Conservation (phyloP, 2,888 invertebrate genomes). For the Pelosia muscerda region DNA sequence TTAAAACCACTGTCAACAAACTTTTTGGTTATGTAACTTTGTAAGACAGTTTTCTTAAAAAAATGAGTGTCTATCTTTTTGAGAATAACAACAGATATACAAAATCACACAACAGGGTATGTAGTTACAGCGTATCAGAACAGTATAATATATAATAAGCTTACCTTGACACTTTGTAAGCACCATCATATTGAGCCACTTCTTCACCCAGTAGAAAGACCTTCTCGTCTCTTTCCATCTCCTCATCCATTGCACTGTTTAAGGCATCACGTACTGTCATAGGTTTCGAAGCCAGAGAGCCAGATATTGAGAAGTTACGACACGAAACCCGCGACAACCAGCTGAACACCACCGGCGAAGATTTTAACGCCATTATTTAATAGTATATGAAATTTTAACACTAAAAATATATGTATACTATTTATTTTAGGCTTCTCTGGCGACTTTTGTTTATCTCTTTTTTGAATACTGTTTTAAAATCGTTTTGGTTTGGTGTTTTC, state of each 20-base stretch:
- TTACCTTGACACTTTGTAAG: slow-evolving; percentile 95
- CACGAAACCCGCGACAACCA: slow-evolving; percentile 69
- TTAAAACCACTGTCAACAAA: slow-evolving; percentile 63
- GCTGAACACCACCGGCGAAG: slow-evolving; percentile 74
- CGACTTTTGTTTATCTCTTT: not conserved
- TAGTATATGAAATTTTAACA: slow-evolving; percentile 41
- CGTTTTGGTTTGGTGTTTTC: slow-evolving; percentile 36
- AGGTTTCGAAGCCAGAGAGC: slow-evolving; percentile 84
- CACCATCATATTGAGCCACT: slow-evolving; percentile 99
- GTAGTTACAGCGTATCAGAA: not conserved
- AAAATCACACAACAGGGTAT: not conserved
- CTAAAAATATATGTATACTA: slow-evolving; percentile 33
- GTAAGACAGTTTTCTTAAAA: slow-evolving; percentile 24
- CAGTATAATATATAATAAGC: not conserved
- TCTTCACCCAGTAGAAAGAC: slow-evolving; percentile 98
- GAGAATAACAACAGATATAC: not conserved
- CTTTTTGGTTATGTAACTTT: slow-evolving; percentile 73
- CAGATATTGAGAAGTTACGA: slow-evolving; percentile 79
- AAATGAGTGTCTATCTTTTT: not conserved
- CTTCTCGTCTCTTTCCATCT: slow-evolving; percentile 96
- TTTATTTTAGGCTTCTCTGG: not conserved
- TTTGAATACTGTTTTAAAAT: slow-evolving; percentile 71
- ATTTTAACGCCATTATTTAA: slow-evolving; percentile 83
- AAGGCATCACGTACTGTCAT: slow-evolving; percentile 98
- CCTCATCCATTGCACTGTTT: slow-evolving; percentile 98